Conservation (phyloP, 2,888 invertebrate species). For the Epinotia bilunana region DNA sequence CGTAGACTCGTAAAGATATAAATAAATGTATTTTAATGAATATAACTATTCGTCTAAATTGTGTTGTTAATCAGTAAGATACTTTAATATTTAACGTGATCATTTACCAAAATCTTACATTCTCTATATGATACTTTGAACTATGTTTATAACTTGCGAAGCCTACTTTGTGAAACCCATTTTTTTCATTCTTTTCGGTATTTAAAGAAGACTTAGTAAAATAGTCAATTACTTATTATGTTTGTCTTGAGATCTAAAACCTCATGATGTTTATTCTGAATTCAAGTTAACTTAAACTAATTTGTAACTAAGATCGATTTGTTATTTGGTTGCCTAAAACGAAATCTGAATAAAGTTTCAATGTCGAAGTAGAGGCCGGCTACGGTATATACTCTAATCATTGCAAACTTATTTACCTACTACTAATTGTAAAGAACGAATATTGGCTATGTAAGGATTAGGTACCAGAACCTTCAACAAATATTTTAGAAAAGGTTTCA, state of each 20-base stretch:
- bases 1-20: constrained; percentile 36
- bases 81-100: not conserved
- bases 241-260: not conserved
- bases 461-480: not conserved
- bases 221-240: not conserved
- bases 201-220: not conserved
- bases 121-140: constrained; percentile 21
- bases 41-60: constrained; percentile 1
- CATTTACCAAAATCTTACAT: constrained; percentile 9
- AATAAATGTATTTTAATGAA: constrained; percentile 33
- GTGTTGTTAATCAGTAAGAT: not conserved
- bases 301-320: not conserved
- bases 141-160: constrained; percentile 35
- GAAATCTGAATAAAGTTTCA: not conserved
- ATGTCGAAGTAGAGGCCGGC: not conserved
- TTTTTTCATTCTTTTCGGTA: not conserved
- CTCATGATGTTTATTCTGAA: not conserved
- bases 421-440: not conserved
- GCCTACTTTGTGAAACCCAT: constrained; percentile 21
- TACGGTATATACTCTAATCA: not conserved
- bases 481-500: not conserved
- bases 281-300: not conserved
- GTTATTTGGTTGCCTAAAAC: not conserved
- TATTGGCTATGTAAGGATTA: not conserved
- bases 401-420: not conserved